These are phyloP conservation scores for Caenorhabditis sp. DNA, from an alignment of 2,888 invertebrate species.

Conservation along the genomic window DNA sequence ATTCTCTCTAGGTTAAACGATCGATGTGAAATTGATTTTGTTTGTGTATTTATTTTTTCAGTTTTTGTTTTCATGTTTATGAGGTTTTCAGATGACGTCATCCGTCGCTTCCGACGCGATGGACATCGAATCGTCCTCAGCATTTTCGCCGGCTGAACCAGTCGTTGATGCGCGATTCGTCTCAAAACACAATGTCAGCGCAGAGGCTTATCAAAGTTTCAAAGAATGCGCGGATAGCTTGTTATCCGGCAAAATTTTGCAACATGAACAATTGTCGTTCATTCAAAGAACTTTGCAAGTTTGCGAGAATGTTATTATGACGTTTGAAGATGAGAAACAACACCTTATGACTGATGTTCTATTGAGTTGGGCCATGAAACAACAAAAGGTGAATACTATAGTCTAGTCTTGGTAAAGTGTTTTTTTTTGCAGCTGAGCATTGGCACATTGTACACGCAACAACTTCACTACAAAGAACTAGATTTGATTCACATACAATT, in stretches of 20 bases:
- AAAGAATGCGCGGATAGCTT: conserved; percentile 68
- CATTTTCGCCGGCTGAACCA: conserved; percentile 59
- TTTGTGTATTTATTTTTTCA: neutral
- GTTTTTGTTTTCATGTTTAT: neutral
- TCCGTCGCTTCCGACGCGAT: conserved; percentile 44
- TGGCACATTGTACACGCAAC: conserved; percentile 67
- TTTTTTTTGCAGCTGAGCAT: conserved; percentile 49
- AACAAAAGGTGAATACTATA: conserved; percentile 55
- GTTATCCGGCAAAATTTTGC: conserved; percentile 55
- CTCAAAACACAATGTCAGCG: conserved; percentile 64
- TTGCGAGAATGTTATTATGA: conserved; percentile 49
- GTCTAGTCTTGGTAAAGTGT: neutral
- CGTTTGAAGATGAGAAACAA: conserved; percentile 68
- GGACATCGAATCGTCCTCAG: conserved; percentile 56
- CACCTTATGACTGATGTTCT: conserved; percentile 69
- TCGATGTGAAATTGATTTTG: neutral
- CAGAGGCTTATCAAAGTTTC: conserved; percentile 66
- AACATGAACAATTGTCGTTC: conserved; percentile 52
- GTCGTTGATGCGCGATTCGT: conserved; percentile 60
- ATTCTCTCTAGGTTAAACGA: neutral
- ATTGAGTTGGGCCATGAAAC: conserved; percentile 67
- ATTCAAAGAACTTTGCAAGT: conserved; percentile 55
- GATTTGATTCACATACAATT: conserved; percentile 67
- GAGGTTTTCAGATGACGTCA: conserved; percentile 24
- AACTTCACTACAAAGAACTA: conserved; percentile 64